phyloP scores from a whole-genome alignment of 2,113 vertebrate genomes.

The Mus pahari region DNA sequence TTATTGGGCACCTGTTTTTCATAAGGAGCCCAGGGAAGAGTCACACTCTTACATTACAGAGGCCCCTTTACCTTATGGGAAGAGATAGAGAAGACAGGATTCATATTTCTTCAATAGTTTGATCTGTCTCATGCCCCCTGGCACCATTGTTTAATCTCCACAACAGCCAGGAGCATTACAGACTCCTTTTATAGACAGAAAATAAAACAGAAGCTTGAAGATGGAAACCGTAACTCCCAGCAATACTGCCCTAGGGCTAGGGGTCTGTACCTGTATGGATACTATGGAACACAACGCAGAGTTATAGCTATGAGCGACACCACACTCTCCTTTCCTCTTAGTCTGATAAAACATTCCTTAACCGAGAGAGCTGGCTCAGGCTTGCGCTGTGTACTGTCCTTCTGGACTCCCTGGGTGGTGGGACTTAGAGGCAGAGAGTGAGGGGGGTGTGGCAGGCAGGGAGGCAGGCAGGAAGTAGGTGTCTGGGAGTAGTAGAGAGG shows the following conservation, averaged over 20 bases:
- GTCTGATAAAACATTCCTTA: background rate
- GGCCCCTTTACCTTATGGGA: background rate
- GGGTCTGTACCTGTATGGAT: background rate
- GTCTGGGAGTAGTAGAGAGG: background rate
- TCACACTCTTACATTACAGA: background rate
- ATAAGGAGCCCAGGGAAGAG: background rate
- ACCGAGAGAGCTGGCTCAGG: background rate
- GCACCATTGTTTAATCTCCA: background rate
- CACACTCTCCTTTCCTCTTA: background rate
- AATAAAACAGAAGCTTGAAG: constrained; percentile 16
- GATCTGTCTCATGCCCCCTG: background rate
- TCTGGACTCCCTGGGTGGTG: background rate
- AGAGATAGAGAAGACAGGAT: background rate
- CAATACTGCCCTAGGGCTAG: no score
- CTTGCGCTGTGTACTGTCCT: background rate
- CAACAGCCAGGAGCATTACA: background rate
- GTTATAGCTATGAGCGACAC: background rate
- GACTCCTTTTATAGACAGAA: background rate
- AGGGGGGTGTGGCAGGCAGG: background rate
- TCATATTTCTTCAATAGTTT: background rate
- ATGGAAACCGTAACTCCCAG: background rate
- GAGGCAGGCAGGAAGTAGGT: background rate
- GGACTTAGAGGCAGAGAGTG: background rate
- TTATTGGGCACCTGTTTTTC: background rate
- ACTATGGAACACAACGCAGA: background rate